These are phyloP conservation scores for Amphiprion percula DNA, from an alignment of 2,113 vertebrate genomes.

Conservation along the genomic window DNA sequence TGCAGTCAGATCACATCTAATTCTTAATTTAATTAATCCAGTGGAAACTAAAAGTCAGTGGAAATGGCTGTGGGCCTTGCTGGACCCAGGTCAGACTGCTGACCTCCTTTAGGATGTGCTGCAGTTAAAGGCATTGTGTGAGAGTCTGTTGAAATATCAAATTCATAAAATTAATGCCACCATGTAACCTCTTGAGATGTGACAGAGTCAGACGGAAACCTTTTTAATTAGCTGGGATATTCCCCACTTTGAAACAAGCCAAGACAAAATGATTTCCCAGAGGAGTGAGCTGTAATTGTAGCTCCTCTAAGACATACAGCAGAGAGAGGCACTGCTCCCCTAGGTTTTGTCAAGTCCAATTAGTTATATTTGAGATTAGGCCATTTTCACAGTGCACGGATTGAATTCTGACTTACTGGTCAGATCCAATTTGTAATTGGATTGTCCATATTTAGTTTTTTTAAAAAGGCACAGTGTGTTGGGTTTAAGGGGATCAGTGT, in stretches of 20 bases:
- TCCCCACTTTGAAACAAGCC: slow-evolving; percentile 22
- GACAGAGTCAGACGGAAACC: slow-evolving; percentile 26
- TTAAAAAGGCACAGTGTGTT: too few species aligned
- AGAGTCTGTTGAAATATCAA: slow-evolving; percentile 16
- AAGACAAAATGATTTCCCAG: slow-evolving; percentile 35
- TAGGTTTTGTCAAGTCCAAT: slow-evolving; percentile 11
- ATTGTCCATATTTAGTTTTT: not conserved
- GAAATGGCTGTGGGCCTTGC: not conserved
- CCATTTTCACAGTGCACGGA: not conserved
- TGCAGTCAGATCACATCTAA: not conserved
- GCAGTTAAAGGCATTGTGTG: not conserved
- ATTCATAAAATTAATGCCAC: slow-evolving; percentile 31
- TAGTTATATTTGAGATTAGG: slow-evolving; percentile 28
- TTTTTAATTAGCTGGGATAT: slow-evolving; percentile 44
- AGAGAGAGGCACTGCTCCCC: slow-evolving; percentile 2
- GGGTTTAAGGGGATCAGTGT: too few species aligned
- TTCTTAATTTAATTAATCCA: not conserved
- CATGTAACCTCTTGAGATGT: slow-evolving; percentile 30
- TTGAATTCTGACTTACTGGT: slow-evolving; percentile 8
- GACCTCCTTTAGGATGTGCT: not conserved
- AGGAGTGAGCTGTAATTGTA: slow-evolving; percentile 23
- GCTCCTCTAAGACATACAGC: slow-evolving; percentile 12
- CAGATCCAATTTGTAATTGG: slow-evolving; percentile 14
- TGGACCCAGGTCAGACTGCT: not conserved
- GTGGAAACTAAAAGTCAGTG: slow-evolving; percentile 3